Percentiles rank a stretch among this genome's conserved stretches.
Conservation (phyloP, 1,140 invertebrate species). For the Eurytemora carolleeae region DNA sequence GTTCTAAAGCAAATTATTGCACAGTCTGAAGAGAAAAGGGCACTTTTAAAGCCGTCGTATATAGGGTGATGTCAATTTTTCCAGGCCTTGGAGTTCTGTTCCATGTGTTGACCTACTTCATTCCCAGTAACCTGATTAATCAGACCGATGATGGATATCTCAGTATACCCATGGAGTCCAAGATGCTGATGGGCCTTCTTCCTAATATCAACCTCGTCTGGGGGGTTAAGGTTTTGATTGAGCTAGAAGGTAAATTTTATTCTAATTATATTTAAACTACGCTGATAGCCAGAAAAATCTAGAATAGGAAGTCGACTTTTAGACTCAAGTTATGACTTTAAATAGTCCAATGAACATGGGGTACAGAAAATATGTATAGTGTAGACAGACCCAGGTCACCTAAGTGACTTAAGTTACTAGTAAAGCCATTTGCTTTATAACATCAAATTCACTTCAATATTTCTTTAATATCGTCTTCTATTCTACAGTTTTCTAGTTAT, state of each 20-base stretch:
- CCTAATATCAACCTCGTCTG: slow-evolving; percentile 4
- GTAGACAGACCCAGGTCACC: not conserved
- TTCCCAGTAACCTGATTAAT: not conserved
- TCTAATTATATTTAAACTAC: not conserved
- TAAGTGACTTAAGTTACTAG: too few relatives aligned
- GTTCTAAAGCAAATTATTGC: not conserved
- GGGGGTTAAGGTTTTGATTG: not conserved
- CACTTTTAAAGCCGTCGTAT: not conserved
- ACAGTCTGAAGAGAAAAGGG: not conserved
- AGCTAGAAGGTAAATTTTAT: not conserved
- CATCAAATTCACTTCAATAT: too few relatives aligned
- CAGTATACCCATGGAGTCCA: not conserved
- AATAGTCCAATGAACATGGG: not conserved
- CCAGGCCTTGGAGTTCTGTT: not conserved
- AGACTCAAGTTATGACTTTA: not conserved
- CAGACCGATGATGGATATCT: slow-evolving; percentile 7
- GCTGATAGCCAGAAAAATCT: not conserved
- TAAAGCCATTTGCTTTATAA: too few relatives aligned
- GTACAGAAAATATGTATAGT: not conserved
- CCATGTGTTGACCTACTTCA: not conserved
- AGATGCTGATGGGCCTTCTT: not conserved
- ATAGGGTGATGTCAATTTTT: not conserved
- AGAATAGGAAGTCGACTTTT: not conserved
- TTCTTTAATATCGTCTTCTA: too few relatives aligned
- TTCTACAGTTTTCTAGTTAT: too few relatives aligned